A percentile compares a stretch with the other conserved stretches of the same genome.
Evolutionary conservation across 2,888 invertebrate species (phyloP).

Genomic region (Orthosia incerta): DNA sequence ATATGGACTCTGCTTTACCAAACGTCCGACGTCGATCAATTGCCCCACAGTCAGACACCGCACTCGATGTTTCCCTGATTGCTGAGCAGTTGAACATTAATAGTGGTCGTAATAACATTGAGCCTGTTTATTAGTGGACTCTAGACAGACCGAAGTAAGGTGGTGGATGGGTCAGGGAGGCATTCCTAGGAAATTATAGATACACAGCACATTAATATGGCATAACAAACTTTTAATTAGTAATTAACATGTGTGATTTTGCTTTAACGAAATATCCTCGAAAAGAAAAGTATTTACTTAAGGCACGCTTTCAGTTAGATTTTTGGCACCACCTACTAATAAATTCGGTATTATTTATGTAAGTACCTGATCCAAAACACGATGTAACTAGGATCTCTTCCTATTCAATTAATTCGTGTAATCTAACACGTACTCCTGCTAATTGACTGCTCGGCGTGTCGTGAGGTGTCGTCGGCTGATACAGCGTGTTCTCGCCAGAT

Average conservation of each 20-base stretch:
- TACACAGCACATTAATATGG: not conserved
- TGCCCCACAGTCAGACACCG: not conserved
- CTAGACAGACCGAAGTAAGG: too few species aligned
- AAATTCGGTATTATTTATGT: not conserved
- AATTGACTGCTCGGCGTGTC: slow-evolving; percentile 27
- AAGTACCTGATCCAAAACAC: not conserved
- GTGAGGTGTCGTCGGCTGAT: slow-evolving; percentile 24
- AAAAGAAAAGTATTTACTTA: not conserved
- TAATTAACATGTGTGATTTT: too few species aligned
- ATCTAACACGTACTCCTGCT: slow-evolving; percentile 26
- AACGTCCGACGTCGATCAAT: not conserved
- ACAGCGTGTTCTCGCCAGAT: slow-evolving; percentile 2
- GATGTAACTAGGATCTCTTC: not conserved
- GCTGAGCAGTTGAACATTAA: slow-evolving; percentile 3
- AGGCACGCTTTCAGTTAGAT: too few species aligned
- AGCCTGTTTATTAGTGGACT: not conserved
- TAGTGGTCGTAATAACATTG: not conserved
- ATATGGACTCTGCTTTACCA: not conserved
- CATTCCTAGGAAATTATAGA: not conserved
- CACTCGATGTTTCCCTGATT: slow-evolving; percentile 17
- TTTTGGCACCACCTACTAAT: not conserved
- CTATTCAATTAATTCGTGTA: slow-evolving; percentile 21
- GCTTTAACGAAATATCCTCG: not conserved
- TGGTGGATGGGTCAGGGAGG: too few species aligned
- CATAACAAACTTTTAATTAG: too few species aligned